Conservation (phyloP, 2,888 invertebrate genomes). For the Euplagia quadripunctaria region DNA sequence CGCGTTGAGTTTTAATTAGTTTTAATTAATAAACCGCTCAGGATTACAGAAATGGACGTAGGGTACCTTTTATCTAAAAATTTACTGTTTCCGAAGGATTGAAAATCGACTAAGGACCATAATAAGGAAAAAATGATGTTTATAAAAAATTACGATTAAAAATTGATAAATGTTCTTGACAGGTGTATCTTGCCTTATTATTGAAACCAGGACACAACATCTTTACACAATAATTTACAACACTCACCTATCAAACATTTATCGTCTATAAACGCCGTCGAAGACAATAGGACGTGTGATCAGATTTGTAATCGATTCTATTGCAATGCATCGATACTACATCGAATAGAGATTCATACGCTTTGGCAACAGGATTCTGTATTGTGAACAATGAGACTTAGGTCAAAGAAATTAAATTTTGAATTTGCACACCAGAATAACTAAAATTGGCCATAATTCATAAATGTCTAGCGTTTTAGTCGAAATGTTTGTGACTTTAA, state of each 20-base stretch:
- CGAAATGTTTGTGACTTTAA: background rate
- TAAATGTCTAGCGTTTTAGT: background rate
- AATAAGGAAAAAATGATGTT: no score
- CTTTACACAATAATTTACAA: conserved; percentile 34
- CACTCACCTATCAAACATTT: conserved; percentile 39
- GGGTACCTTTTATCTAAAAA: no score
- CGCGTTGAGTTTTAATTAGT: no score
- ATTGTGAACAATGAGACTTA: conserved; percentile 20
- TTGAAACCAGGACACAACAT: conserved; percentile 16
- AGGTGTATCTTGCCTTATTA: conserved; percentile 5
- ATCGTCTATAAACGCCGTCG: conserved; percentile 49
- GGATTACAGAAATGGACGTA: no score
- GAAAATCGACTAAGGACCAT: no score
- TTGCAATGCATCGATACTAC: conserved; percentile 56
- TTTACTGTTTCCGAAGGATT: no score
- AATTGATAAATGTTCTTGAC: background rate
- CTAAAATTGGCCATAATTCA: background rate
- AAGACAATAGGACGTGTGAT: conserved; percentile 65
- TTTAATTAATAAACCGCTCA: no score
- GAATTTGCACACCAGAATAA: background rate
- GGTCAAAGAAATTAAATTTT: background rate
- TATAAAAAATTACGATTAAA: no score
- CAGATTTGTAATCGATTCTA: conserved; percentile 61
- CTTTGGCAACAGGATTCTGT: conserved; percentile 33
- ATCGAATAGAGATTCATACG: conserved; percentile 36